phyloP scores from a whole-genome alignment of 2,888 invertebrate species.

The Synergus itoensis region DNA sequence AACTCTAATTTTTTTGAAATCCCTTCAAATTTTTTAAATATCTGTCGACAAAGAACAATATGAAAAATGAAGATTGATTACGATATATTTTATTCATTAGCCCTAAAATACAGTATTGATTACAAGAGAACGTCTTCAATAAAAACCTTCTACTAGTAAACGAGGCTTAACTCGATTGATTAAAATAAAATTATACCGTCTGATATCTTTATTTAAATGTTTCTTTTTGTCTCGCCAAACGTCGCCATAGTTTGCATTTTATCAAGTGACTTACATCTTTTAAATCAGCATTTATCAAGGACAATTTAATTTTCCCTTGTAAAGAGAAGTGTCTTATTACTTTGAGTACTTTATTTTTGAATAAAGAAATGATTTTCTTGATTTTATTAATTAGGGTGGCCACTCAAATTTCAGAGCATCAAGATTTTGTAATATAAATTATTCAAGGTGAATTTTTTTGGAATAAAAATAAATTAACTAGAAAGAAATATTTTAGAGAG shows the following conservation, averaged over 20 bases:
- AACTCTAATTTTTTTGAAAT: too few species aligned
- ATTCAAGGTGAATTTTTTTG: too few species aligned
- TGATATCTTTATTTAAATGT: background rate
- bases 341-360: background rate
- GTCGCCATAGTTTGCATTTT: background rate
- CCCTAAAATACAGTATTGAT: background rate
- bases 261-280: background rate
- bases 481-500: too few species aligned
- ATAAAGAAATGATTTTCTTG: background rate
- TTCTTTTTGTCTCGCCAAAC: background rate
- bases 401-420: background rate
- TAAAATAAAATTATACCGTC: conserved; percentile 18
- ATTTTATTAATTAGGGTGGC: background rate
- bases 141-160: background rate
- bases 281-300: background rate
- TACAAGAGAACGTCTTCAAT: conserved; percentile 6
- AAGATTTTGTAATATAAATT: too few species aligned
- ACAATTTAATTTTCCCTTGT: background rate
- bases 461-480: too few species aligned
- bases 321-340: background rate
- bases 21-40: too few species aligned
- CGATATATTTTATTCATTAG: background rate
- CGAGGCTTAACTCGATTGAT: background rate
- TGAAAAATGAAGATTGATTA: too few species aligned
- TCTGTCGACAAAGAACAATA: too few species aligned